phyloP scores from a whole-genome alignment of 2,113 vertebrate species.

The Andinoacara biseriatus region DNA sequence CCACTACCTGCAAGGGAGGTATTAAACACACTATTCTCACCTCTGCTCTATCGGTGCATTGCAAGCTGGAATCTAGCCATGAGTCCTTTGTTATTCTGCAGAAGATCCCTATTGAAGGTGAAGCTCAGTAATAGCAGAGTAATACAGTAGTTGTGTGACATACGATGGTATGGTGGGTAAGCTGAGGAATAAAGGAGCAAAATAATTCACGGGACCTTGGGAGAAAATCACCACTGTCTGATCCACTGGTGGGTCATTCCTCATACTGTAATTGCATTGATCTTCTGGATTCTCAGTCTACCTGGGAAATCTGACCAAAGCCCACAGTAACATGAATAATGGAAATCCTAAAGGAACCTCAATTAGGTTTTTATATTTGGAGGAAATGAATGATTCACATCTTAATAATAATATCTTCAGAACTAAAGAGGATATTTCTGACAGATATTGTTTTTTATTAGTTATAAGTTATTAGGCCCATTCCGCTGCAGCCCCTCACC shows the following conservation, averaged over 20 bases:
- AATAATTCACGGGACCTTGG: constrained; percentile 40
- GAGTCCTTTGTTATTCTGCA: constrained; percentile 50
- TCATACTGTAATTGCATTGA: constrained; percentile 57
- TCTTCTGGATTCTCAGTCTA: constrained; percentile 39
- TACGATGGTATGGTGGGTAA: constrained; percentile 11
- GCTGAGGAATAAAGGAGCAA: constrained; percentile 31
- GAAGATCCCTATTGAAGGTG: constrained; percentile 39
- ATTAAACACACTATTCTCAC: constrained; percentile 23
- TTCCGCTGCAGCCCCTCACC: constrained; percentile 9
- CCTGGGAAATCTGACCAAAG: constrained; percentile 19
- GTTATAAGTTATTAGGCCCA: constrained; percentile 26
- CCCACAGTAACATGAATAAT: constrained; percentile 51
- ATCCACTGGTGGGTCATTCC: constrained; percentile 34
- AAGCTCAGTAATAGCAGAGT: constrained; percentile 25
- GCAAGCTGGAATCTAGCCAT: constrained; percentile 8
- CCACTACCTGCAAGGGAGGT: not conserved
- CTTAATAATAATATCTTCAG: constrained; percentile 59
- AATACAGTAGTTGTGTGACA: constrained; percentile 43
- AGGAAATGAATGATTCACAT: constrained; percentile 58
- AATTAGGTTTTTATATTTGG: constrained; percentile 52
- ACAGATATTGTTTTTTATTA: constrained; percentile 52
- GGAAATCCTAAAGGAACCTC: constrained; percentile 45
- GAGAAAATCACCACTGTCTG: constrained; percentile 38
- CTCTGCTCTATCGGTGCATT: not conserved
- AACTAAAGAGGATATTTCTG: constrained; percentile 37